Base-by-base conservation (phyloP, 2,113 vertebrate species). In the Haemorhous mexicanus region DNA sequence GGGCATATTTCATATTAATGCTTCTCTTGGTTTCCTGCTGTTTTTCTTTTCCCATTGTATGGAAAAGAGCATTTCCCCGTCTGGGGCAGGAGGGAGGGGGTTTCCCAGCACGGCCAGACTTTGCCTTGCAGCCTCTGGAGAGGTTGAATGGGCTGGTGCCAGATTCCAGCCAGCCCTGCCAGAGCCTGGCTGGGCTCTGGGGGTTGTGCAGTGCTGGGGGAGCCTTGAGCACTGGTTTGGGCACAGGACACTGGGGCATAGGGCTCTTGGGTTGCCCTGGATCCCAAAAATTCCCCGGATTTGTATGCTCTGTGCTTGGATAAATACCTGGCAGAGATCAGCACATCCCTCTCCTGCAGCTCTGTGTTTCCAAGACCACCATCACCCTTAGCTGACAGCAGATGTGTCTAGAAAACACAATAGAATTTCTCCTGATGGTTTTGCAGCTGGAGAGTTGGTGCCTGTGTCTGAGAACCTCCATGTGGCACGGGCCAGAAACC, bases 21-120 rank as follows among this genome's bases (percentile, higher is more conserved):
- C 61, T 87, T 47, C 64, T 75, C 43, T 87, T 56, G 46, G 84
- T 93, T 97, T 97, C 97, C 96, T 96, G 95, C 95, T 95, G 91
- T 83, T 96, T 94, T 95, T 76, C 87, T 95, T 85, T 58, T 44
- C 84, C 84, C 91, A 93, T 95, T 95, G 95, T 94, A 24, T 67
- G 67, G 88, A 89, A 87, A 84, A 82, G 33, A 78, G 49, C 69
- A 23, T 94, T 97, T 96, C 88, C 95, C 93, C 6, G 11, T 46
- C 78, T 70, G 61, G 67, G 77, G 64, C 33, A 67, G 53, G 53
- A 79, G 82, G 56, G 84, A 56, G 85, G 26, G n/a, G 9, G 30
- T 12, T 70, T 84, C 73, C 47, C 77, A 62, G 61, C 74, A 32
- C 0, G 0, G 44, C 35, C 49, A 70, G 75, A 10, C 82, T 83